Evolutionary conservation across 2,113 vertebrate genomes (phyloP).

Genomic region (Lepus europaeus): DNA sequence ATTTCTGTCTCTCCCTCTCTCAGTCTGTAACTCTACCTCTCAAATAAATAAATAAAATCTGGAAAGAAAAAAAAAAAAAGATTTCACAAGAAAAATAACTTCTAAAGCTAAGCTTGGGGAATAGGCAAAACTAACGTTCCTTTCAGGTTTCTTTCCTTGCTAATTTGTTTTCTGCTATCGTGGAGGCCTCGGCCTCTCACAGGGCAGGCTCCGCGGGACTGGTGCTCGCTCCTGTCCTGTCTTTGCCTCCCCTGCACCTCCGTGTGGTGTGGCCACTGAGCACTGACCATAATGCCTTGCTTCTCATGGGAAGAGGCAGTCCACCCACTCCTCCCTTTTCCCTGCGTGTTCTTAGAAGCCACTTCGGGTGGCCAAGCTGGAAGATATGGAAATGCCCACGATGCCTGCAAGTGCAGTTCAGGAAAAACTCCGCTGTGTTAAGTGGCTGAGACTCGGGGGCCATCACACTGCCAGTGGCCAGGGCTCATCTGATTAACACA

Average conservation of each 20-base stretch:
- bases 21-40: too few species aligned
- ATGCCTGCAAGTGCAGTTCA: neutral
- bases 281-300: too few species aligned
- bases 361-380: neutral
- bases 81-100: neutral
- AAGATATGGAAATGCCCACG: fast-evolving
- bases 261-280: too few species aligned
- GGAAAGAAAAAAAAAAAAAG: neutral
- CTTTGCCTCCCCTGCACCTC: neutral
- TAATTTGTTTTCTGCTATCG: neutral
- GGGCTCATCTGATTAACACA: neutral
- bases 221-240: neutral
- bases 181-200: neutral
- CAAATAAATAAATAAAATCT: too few species aligned
- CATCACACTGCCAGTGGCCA: neutral
- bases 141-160: neutral
- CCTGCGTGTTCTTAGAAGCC: neutral
- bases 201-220: neutral
- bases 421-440: neutral
- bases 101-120: neutral
- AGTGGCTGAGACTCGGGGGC: neutral
- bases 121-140: neutral
- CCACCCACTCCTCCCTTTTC: neutral
- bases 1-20: too few species aligned
- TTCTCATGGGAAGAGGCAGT: too few species aligned